phyloP scores from a whole-genome alignment of 2,888 invertebrate species.

The Lasioglossum lativentre region DNA sequence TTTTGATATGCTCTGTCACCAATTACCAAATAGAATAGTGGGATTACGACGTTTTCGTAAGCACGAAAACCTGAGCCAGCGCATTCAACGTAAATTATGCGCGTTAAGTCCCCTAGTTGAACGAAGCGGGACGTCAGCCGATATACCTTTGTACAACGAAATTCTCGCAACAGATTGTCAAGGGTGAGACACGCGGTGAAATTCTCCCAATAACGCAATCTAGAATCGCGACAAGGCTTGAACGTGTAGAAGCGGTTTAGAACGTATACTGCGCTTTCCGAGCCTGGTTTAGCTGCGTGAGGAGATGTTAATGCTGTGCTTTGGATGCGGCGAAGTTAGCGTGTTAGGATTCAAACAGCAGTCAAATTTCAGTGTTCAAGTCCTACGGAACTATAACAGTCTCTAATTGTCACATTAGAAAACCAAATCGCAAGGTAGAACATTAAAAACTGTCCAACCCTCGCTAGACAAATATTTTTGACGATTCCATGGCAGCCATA shows the following conservation, averaged over 20 bases:
- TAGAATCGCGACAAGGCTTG: conserved; percentile 3
- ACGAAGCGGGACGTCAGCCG: not conserved
- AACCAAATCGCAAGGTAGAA: not conserved
- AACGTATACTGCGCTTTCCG: not conserved
- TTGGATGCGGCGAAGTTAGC: not conserved
- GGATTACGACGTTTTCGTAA: not conserved
- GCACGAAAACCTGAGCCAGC: not conserved
- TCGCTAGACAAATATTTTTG: not conserved
- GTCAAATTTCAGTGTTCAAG: not conserved
- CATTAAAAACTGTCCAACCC: not conserved
- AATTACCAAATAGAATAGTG: not conserved
- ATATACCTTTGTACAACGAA: conserved; percentile 1
- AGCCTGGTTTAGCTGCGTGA: not conserved
- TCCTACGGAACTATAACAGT: not conserved
- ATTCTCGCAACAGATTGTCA: conserved; percentile 25
- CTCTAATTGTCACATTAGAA: not conserved
- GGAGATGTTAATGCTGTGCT: conserved; percentile 11
- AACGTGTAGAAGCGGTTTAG: not conserved
- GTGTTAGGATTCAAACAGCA: not conserved
- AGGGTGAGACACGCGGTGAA: conserved; percentile 13
- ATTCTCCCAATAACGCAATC: conserved; percentile 17
- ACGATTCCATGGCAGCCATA: not conserved
- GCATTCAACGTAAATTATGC: not conserved
- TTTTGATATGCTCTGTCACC: not conserved
- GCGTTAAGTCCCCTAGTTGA: not conserved